These are phyloP conservation scores for Galerucella calmariensis DNA, from an alignment of 2,888 invertebrate species.

Conservation along the genomic window DNA sequence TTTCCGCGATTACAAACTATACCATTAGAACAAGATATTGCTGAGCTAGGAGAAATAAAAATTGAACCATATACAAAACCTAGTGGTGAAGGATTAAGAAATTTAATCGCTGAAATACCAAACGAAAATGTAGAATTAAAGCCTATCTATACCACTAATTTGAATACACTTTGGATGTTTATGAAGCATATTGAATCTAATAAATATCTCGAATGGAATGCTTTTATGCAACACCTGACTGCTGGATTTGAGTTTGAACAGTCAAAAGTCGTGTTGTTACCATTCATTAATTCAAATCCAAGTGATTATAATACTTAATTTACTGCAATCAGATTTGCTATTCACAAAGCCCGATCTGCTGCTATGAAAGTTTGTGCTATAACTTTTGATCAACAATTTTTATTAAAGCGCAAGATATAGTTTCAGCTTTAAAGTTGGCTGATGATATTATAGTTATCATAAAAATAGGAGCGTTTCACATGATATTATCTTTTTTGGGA, in stretches of 20 bases:
- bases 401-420: slow-evolving; percentile 3
- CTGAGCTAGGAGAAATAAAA: not conserved
- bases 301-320: not conserved
- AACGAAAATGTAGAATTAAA: not conserved
- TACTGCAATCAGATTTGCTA: not conserved
- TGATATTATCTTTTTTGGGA: not conserved
- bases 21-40: not conserved
- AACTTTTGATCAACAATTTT: slow-evolving; percentile 3
- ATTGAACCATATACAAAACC: not conserved
- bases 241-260: not conserved
- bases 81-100: not conserved
- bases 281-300: slow-evolving; percentile 2
- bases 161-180: not conserved
- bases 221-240: no score
- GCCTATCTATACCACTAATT: not conserved
- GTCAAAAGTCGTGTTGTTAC: not conserved
- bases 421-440: not conserved
- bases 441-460: not conserved
- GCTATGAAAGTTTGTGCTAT: not conserved
- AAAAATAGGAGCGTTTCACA: slow-evolving; percentile 1
- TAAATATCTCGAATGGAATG: no score
- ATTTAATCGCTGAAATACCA: not conserved
- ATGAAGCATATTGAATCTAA: no score
- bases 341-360: not conserved
- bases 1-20: not conserved